Evolutionary conservation across 2,888 invertebrate genomes (phyloP), one percentile per base, ranked within the genome.

Genomic region (Geophilus truncorum): DNA sequence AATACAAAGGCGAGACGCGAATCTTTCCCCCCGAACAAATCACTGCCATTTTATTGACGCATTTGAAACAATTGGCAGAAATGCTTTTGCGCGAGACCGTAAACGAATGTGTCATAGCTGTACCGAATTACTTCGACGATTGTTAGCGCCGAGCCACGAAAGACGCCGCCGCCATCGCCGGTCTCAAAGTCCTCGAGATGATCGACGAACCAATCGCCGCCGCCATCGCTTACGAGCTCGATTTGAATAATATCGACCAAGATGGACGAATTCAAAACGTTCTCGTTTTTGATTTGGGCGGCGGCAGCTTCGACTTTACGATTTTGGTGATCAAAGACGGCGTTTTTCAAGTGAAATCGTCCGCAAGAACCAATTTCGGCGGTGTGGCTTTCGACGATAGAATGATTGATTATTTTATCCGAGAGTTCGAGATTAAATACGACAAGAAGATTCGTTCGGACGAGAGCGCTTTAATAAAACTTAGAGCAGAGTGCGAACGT

Each of bases 271-370:
- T 89, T 89, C 83, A 85, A 15, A 89, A 90, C 84, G 90, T 90
- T 0, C 87, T 91, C 51, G 90, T 91, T 84, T 91, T 90, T 85
- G 91, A 92, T 87, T 87, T 92, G 81, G 92, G 92, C 80, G 97
- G 97, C 86, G 97, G 96, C 84, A 96, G 96, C 83, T 97, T 97
- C 87, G 97, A 97, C 89, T 97, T 97, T 34, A 97, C 96, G 81
- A 94, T 97, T 85, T 89, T 97, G 84, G 95, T 95, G 84, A 97
- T 97, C 86, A 97, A n/a, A n/a, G n/a, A 97, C 92, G 96, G 88
- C 90, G 90, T 92, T 83, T 97, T 97, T 87, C 96, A 97, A 86
- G 97, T 96, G 76, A 96, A 95, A 86, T 93, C 96, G 7, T 97
- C 96, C 15, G 95, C 95, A 82, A 96, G 96, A 83, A 97, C 96